A percentile compares a stretch with the other conserved stretches of the same genome.
Evolutionary conservation across 2,888 invertebrate species (phyloP).

Genomic region (Stenotaenia linearis): DNA sequence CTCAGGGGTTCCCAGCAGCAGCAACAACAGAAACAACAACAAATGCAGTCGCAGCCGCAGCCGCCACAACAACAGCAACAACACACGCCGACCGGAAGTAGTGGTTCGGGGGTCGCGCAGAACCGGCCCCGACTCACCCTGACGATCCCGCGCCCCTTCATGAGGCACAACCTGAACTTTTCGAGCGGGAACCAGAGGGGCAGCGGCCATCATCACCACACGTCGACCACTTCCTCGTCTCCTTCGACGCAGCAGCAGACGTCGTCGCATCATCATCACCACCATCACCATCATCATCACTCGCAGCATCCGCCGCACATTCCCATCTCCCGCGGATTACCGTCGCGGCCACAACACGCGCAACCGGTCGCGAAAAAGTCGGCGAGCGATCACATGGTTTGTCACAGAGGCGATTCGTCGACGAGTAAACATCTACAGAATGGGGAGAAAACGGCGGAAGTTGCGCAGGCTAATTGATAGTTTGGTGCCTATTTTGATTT

Average conservation of each 20-base stretch:
- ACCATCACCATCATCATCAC: constrained; percentile 6
- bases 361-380: neutral
- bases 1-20: constrained; percentile 1
- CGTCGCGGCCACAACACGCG: constrained; percentile 14
- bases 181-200: neutral
- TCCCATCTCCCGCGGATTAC: neutral
- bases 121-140: neutral
- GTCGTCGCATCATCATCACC: neutral
- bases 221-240: neutral
- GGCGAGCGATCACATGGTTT: neutral
- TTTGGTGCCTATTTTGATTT: neutral
- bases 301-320: constrained; percentile 26
- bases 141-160: constrained; percentile 24
- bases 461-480: constrained; percentile 4
- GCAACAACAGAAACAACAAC: neutral
- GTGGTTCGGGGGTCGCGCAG: neutral
- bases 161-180: neutral
- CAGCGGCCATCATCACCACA: neutral
- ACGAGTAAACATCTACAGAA: constrained; percentile 2
- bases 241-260: neutral
- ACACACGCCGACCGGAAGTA: neutral
- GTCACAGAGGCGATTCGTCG: neutral
- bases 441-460: constrained; percentile 24
- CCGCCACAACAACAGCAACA: constrained; percentile 4
- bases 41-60: neutral